Base-by-base conservation (phyloP, 2,888 invertebrate genomes). In the Chorisops tibialis region DNA sequence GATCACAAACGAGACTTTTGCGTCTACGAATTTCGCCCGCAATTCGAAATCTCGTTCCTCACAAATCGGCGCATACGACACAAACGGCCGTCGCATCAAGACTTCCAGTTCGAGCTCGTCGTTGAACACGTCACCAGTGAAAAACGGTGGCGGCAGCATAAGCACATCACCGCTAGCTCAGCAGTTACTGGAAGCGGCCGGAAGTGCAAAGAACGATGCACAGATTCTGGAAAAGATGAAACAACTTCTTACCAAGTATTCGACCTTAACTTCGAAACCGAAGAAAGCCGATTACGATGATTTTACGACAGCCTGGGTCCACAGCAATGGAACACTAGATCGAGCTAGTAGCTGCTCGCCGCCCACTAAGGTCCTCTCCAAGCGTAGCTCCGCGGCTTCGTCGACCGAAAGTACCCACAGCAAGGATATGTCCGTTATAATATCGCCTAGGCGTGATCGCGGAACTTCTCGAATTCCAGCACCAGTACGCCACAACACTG, bases 171-270 rank as follows among this genome's bases (percentile, higher is more conserved):
- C 88, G 4, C 74, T 91, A 47, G 84, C 84, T 19, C 83, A 89
- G 70, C 88, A 89, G 72, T 84, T 91, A 30, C 74, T 91, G 2
- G 82, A 86, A 68, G 86, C 88, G 22, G 85, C 89, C 4, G 87
- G 86, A 69, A 84, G 73, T 67, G 84, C 87, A 1, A 86, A 87
- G 71, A 88, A 90, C 69, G 90, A 91, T 70, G 84, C 85, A 4
- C 80, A 85, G 66, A 87, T 91, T 60, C 79, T 89, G 21, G 85
- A 86, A 69, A 88, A 89, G 73, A 86, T 91, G 78, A 89, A 89
- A 71, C 87, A 86, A 63, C 73, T 86, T 38, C 72, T 87, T n/a
- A 82, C 81, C 41, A 81, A 85, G 65, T 86, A 85, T 69, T 82
- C 80, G 71, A 48, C 45, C 16, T 43, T 43, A 9, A 59, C 38